Percentiles rank a stretch among this genome's conserved stretches.
Conservation (phyloP, 2,797 vertebrate species). For the Mycteria americana region DNA sequence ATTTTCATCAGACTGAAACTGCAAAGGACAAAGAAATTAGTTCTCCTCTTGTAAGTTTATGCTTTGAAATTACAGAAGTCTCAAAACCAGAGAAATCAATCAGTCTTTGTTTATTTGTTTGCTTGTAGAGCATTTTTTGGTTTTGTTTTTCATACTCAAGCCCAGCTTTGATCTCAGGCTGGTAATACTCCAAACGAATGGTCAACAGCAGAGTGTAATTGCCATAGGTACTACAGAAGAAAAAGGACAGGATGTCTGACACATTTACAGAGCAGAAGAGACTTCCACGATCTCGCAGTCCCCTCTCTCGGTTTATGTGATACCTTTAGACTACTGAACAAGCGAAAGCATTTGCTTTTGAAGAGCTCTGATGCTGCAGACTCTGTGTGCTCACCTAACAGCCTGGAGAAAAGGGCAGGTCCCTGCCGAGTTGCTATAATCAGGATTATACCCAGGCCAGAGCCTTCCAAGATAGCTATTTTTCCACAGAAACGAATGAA, state of each 20-base stretch:
- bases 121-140: slow-evolving; percentile 17
- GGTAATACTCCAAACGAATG: slow-evolving; percentile 1
- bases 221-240: slow-evolving; percentile 43
- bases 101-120: slow-evolving; percentile 49
- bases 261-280: background rate
- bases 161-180: slow-evolving; percentile 47
- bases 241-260: background rate
- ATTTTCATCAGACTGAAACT: background rate
- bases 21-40: slow-evolving; percentile 32
- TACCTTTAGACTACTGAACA: background rate
- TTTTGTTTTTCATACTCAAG: slow-evolving; percentile 25
- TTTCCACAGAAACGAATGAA: slow-evolving; percentile 65
- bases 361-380: background rate
- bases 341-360: background rate
- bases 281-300: background rate
- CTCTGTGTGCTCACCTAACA: background rate
- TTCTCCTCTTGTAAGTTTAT: slow-evolving; percentile 45
- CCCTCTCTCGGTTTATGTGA: background rate
- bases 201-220: slow-evolving; percentile 43
- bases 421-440: background rate
- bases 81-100: slow-evolving; percentile 40
- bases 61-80: slow-evolving; percentile 43
- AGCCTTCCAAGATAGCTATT: slow-evolving; percentile 26
- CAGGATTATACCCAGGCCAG: background rate
- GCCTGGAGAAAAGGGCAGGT: background rate